Conservation (phyloP, 2,888 invertebrate genomes). For the Mesorhabditis belari region DNA sequence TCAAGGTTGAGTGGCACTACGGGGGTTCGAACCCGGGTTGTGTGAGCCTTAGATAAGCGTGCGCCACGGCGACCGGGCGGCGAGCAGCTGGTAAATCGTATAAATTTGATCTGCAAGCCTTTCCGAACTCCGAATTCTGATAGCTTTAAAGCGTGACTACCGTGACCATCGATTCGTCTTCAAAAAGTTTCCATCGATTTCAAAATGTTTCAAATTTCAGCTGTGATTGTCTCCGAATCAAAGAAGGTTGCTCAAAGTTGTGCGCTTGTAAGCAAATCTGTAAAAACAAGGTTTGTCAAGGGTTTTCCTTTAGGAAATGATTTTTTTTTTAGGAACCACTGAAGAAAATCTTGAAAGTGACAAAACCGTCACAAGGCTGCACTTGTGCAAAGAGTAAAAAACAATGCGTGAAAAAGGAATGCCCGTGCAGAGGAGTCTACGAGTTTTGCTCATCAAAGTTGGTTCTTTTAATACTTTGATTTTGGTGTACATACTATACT, state of each 20-base stretch:
- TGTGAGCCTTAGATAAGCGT: conserved; percentile 50
- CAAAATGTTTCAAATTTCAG: conserved; percentile 40
- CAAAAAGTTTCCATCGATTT: conserved; percentile 50
- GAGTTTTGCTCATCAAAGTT: conserved; percentile 51
- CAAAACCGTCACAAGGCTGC: conserved; percentile 49
- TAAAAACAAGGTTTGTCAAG: conserved; percentile 47
- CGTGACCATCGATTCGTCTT: conserved; percentile 52
- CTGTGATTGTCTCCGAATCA: conserved; percentile 53
- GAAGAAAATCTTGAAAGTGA: conserved; percentile 44
- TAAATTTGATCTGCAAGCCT: background rate
- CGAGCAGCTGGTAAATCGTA: too few relatives aligned
- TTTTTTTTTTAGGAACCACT: conserved; percentile 37
- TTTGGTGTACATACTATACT: too few relatives aligned
- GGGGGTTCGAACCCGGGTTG: conserved; percentile 50
- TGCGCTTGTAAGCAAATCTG: conserved; percentile 53
- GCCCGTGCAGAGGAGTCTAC: conserved; percentile 50
- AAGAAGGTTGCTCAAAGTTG: conserved; percentile 50
- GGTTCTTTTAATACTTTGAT: background rate
- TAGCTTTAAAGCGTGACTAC: conserved; percentile 51
- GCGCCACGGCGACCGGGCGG: conserved; percentile 49
- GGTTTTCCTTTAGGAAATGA: too few relatives aligned
- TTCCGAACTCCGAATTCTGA: conserved; percentile 15
- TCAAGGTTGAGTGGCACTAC: conserved; percentile 52
- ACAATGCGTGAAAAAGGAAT: conserved; percentile 53
- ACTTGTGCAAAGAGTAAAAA: conserved; percentile 53